Base-by-base conservation (phyloP, 2,113 vertebrate genomes). In the Eurypyga helias region DNA sequence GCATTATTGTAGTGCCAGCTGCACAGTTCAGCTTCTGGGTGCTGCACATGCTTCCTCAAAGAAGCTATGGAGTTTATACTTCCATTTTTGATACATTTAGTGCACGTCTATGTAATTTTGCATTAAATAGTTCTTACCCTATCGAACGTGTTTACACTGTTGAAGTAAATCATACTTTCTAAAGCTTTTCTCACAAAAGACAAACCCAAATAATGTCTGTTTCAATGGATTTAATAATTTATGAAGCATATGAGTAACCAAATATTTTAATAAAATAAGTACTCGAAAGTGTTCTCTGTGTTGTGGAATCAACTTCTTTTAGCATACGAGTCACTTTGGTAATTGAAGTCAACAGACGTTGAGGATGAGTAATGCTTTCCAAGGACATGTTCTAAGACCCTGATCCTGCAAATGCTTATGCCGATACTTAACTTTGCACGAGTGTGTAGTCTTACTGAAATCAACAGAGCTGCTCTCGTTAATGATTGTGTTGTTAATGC, bases 321-420 rank as follows among this genome's bases (percentile, higher is more conserved):
- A 62, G 89, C 73, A 29, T 72, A 70, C 65, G 46, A 91, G 83
- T 92, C 86, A 72, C 81, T 94, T 87, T 64, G 81, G 91, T 96
- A 95, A 95, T 95, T 94, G 95, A 96, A 97, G 91, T 95, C 95
- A 96, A 87, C 91, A 89, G 94, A 85, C 87, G 77, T 0, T 89
- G 87, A 13, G 92, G 95, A 97, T 95, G 96, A 96, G 95, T 96
- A 97, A 96, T 93, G 93, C 95, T 95, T 96, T 97, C 96, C 96
- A 96, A 97, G 95, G 95, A 95, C 94, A 26, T 4, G 45, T 78
- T 97, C 65, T 96, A 33, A 96, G 95, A 87, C 96, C 97, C 96
- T 96, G 91, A 96, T 96, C 89, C 94, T 95, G 87, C 91, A 66
- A 72, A 75, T 69, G 92, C 95, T 96, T 94, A 83, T 34, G 85